Evolutionary conservation across 2,797 vertebrate species (phyloP), one percentile per base, ranked within the genome.

Genomic region (Pteropus rufus): DNA sequence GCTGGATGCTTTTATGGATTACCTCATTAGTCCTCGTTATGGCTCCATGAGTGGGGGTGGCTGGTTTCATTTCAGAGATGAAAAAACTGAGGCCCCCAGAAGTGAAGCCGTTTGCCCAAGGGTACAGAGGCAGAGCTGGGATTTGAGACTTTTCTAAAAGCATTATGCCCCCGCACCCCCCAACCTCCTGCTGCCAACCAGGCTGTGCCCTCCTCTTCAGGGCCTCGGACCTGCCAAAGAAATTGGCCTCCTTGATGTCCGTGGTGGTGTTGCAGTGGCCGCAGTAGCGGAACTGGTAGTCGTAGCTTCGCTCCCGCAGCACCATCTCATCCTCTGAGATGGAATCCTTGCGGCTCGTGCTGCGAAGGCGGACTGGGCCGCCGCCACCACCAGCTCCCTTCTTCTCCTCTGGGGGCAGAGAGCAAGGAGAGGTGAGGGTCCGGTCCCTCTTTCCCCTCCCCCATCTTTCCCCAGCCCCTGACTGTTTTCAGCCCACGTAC

Each of bases 241-340:
- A 99, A 98, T 99, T 99, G 81, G 99, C 99, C 98, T 99, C 99
- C 96, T 99, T 99, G 98, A 99, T 99, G 85, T 99, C 99, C 0
- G 99, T 99, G 52, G 99, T 99, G 96, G 99, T 99, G 98, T 99
- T 99, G 98, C 99, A 99, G 98, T 99, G 99, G 77, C 99, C 99
- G 12, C 99, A 99, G 98, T 99, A 99, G 96, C 99, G 99, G 98
- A 99, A 99, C 91, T 99, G 99, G 98, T 99, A 99, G 98, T 99
- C 99, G 0, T 99, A 99, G 98, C 99, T 99, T 94, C 99, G 99
- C 94, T 99, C 99, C 97, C 99, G 98, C 97, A 99, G 98, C 97
- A 99, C 99, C 96, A 99, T 97, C 98, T 99, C 99, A 0, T 99
- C 99, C 92, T 99, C 99, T 0, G 99, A 99, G 95, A 99, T 99